Percentiles rank a stretch among this genome's conserved stretches.
Evolutionary conservation across 2,113 vertebrate species (phyloP).

Genomic region (Cavia aperea): DNA sequence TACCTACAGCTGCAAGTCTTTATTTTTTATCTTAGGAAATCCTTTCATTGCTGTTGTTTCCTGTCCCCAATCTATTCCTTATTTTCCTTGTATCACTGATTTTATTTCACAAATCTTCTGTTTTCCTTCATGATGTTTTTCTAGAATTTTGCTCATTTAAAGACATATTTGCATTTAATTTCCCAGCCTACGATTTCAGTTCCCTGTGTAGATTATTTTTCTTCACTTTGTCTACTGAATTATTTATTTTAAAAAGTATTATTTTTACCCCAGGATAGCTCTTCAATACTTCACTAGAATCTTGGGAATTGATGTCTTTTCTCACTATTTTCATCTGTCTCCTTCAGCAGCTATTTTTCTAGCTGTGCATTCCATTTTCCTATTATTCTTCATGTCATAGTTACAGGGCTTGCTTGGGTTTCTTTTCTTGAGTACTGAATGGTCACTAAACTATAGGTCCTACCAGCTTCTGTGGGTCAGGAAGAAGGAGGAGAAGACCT

Average conservation of each 20-base stretch:
- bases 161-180: background rate
- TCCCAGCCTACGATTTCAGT: background rate
- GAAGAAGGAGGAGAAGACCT: background rate
- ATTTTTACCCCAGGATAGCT: background rate
- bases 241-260: conserved; percentile 29
- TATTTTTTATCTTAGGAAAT: background rate
- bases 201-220: background rate
- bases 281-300: background rate
- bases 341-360: background rate
- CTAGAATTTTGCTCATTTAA: background rate
- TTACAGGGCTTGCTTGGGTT: background rate
- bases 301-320: background rate
- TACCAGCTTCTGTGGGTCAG: background rate
- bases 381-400: background rate
- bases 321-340: conserved; percentile 29
- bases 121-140: background rate
- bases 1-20: background rate
- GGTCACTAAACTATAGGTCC: background rate
- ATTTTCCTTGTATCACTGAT: background rate
- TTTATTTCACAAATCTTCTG: background rate
- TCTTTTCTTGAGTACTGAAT: background rate
- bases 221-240: background rate
- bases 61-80: background rate
- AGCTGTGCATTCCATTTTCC: background rate
- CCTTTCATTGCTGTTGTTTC: background rate